Conservation (phyloP, 2,113 vertebrate genomes). For the Chaetops frenatus region DNA sequence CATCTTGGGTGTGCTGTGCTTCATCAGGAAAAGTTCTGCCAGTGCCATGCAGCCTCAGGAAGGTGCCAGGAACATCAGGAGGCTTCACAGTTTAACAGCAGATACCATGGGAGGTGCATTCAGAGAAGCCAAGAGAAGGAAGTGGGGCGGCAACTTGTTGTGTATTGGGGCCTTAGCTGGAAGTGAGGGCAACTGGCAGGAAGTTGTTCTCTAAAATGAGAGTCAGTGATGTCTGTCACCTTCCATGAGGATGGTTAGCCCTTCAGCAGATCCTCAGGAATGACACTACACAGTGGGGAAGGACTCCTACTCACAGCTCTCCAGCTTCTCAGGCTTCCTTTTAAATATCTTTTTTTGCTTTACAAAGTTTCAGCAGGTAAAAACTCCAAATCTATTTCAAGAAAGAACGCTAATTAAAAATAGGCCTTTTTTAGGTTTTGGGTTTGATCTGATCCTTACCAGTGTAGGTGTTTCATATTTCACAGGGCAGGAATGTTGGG, state of each 20-base stretch:
- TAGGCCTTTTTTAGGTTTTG: background rate
- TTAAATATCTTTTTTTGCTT: background rate
- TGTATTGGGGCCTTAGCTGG: background rate
- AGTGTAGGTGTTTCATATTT: background rate
- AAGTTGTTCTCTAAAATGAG: background rate
- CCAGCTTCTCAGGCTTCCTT: background rate
- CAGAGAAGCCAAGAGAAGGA: background rate
- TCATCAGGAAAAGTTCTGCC: background rate
- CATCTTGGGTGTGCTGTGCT: background rate
- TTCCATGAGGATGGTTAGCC: background rate
- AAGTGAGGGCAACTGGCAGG: background rate
- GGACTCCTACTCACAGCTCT: background rate
- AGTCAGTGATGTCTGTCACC: background rate
- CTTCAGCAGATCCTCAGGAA: background rate
- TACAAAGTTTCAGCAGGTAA: background rate
- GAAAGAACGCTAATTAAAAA: background rate
- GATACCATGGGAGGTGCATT: background rate
- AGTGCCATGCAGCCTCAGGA: accelerated
- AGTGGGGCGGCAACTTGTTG: background rate
- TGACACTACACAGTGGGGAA: background rate
- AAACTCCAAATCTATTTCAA: background rate
- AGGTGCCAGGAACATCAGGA: accelerated
- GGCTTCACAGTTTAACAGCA: background rate
- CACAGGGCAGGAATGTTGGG: background rate
- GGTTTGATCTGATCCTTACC: background rate